Evolutionary conservation across 2,113 vertebrate genomes (phyloP).

Genomic region (Siphamia tubifer): DNA sequence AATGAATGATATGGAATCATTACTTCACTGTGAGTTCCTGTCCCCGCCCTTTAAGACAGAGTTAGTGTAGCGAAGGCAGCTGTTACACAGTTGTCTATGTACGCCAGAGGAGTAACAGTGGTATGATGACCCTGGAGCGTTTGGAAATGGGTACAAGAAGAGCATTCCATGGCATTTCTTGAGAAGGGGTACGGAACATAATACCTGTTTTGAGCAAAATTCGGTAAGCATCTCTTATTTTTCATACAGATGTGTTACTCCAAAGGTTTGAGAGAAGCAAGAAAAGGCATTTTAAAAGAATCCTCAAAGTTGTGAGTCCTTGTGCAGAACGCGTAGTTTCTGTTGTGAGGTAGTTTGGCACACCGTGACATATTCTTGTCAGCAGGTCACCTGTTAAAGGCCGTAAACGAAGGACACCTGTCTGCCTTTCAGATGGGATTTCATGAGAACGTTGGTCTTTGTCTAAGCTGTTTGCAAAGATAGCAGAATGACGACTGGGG

Average conservation of each 20-base stretch:
- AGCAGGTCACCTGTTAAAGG: conserved; percentile 23
- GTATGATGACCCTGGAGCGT: not conserved
- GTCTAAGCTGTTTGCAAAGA: conserved; percentile 41
- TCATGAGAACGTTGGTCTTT: conserved; percentile 36
- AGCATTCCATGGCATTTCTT: not conserved
- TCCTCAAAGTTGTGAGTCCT: no score
- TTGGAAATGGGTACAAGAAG: not conserved
- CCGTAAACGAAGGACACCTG: conserved; percentile 35
- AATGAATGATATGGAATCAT: conserved; percentile 65
- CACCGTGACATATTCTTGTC: not conserved
- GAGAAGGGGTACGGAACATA: not conserved
- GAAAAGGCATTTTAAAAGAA: no score
- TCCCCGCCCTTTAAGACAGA: conserved; percentile 46
- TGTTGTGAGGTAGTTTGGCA: not conserved
- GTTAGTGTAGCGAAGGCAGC: conserved; percentile 15
- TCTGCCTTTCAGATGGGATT: conserved; percentile 14
- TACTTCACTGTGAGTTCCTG: conserved; percentile 52
- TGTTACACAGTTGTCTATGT: conserved; percentile 24
- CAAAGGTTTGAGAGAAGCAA: no score
- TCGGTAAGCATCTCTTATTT: conserved; percentile 38
- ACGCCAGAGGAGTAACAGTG: conserved; percentile 14
- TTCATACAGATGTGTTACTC: not conserved
- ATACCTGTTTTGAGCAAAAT: not conserved
- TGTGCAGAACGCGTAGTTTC: not conserved
- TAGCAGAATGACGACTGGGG: conserved; percentile 44